Conservation (phyloP, 2,888 invertebrate genomes). For the Tinea pellionella region DNA sequence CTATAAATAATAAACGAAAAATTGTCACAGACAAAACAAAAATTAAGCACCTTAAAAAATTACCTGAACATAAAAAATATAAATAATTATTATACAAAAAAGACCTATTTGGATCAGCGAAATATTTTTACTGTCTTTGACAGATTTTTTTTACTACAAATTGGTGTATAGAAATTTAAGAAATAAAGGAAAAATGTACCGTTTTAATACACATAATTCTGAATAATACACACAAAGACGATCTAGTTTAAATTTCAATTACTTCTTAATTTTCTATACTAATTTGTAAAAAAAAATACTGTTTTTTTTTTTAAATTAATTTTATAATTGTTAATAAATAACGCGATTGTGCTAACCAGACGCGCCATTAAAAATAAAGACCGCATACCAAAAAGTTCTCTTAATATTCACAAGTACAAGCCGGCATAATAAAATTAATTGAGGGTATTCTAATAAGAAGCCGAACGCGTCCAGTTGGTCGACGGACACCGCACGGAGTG, state of each 20-base stretch:
- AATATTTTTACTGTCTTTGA: slow-evolving; percentile 4
- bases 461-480: not conserved
- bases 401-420: slow-evolving; percentile 1
- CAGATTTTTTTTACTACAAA: not conserved
- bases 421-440: not conserved
- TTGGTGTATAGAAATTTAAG: not conserved
- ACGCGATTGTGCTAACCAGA: not conserved
- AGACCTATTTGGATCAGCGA: not conserved
- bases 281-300: no score
- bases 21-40: not conserved
- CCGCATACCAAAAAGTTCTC: slow-evolving; percentile 1
- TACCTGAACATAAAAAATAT: not conserved
- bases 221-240: no score
- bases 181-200: no score
- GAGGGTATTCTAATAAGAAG: not conserved
- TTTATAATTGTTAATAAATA: not conserved
- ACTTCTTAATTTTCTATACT: no score
- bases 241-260: no score
- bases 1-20: not conserved
- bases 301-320: no score
- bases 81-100: not conserved
- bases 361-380: not conserved
- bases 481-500: not conserved
- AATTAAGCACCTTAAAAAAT: not conserved
- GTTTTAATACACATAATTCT: no score